Evolutionary conservation across 2,797 vertebrate species (phyloP).

Genomic region (Eremophila alpestris): DNA sequence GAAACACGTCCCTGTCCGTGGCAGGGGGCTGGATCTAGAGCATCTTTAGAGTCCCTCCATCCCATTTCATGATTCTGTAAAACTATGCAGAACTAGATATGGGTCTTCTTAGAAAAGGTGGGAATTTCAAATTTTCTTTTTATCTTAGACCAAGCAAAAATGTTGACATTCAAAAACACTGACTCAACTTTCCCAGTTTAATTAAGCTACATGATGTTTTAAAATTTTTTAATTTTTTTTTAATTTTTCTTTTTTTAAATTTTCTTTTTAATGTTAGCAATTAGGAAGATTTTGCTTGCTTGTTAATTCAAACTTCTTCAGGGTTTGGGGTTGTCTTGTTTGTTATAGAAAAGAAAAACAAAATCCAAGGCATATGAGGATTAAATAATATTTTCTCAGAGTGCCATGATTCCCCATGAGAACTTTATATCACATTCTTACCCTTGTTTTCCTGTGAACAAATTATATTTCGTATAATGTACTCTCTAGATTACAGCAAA

Average conservation of each 20-base stretch:
- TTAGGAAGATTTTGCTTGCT: not conserved
- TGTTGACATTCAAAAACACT: not conserved
- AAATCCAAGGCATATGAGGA: not conserved
- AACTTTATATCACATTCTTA: not conserved
- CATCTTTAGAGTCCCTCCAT: not conserved
- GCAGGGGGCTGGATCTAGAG: not conserved
- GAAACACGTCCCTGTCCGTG: not conserved
- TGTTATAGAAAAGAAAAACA: not conserved
- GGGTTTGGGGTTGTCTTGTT: rapidly evolving
- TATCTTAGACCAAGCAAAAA: not conserved
- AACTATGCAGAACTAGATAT: not conserved
- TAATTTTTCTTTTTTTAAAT: not conserved
- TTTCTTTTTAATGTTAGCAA: not conserved
- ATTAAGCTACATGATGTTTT: not conserved
- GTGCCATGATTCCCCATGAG: not conserved
- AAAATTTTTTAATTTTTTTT: too few species aligned
- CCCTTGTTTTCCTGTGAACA: not conserved
- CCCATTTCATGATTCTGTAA: not conserved
- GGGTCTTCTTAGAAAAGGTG: not conserved
- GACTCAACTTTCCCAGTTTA: not conserved
- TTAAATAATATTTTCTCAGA: not conserved
- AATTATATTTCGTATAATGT: not conserved
- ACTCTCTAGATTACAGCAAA: not conserved
- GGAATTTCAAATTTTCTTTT: not conserved
- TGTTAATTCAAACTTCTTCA: not conserved